Evolutionary conservation across 2,888 invertebrate species (phyloP).

Genomic region (Gerosis bhagava): DNA sequence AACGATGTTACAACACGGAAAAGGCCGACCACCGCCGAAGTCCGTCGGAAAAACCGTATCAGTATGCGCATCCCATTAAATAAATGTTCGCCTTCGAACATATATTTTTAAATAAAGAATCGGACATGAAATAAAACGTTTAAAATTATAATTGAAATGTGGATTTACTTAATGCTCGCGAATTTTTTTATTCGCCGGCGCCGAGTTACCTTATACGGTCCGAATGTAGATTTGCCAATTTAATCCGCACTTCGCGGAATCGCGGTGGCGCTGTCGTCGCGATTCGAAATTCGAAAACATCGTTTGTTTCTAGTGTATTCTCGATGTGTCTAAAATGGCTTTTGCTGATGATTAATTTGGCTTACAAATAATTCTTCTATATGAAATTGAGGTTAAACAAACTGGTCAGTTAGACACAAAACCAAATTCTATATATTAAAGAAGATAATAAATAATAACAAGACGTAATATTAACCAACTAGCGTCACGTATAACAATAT

Average conservation of each 20-base stretch:
- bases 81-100: slow-evolving; percentile 54
- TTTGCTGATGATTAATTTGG: too few species aligned
- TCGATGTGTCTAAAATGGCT: slow-evolving; percentile 53
- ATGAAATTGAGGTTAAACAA: too few species aligned
- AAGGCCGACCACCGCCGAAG: slow-evolving; percentile 71
- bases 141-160: slow-evolving; percentile 78
- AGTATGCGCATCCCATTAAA: slow-evolving; percentile 75
- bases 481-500: too few species aligned
- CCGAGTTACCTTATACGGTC: slow-evolving; percentile 62
- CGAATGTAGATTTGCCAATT: slow-evolving; percentile 72
- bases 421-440: too few species aligned
- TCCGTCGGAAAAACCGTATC: slow-evolving; percentile 67
- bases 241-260: slow-evolving; percentile 64
- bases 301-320: slow-evolving; percentile 40
- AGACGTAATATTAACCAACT: too few species aligned
- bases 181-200: slow-evolving; percentile 62
- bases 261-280: slow-evolving; percentile 48
- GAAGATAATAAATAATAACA: too few species aligned
- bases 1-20: slow-evolving; percentile 69
- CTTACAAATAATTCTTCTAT: too few species aligned
- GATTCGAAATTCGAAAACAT: slow-evolving; percentile 31
- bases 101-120: slow-evolving; percentile 64
- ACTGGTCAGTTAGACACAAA: too few species aligned
- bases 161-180: slow-evolving; percentile 69
- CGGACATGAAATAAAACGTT: slow-evolving; percentile 70